Base-by-base conservation (phyloP, 92 coral and sea anemone genomes). In the Parazoanthus darwini region DNA sequence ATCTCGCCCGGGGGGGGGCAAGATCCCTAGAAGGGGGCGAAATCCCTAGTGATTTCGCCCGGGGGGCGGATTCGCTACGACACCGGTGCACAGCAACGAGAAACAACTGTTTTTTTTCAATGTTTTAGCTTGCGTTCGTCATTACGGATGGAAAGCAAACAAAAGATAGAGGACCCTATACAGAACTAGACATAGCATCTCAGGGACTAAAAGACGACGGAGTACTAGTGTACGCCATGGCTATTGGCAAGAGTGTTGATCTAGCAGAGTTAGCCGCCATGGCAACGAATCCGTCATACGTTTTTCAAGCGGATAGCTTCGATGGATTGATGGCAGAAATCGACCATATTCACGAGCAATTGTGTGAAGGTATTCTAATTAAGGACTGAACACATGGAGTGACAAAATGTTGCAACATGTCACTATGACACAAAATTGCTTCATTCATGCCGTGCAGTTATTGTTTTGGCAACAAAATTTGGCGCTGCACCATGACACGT, bases 111-210 rank as follows among this genome's bases (percentile, higher is more conserved):
- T 3, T 48, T 51, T 51, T 7, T 29, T 56, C 15, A 4, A 20
- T 33, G 8, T 14, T 80, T 56, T 33, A 80, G 84, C 10, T 80
- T 33, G 84, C 84, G 42, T 80, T 80, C 44, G 84, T 80, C 84
- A 80, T 80, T 80, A 80, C 84, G 25, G 84, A 80, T 54, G 84
- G 84, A 54, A 6, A 54, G 44, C 84, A 80, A 50, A 80, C 84
- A 29, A 51, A 51, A 13, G 70, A 80, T 25, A 51, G 14, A 20
- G 84, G 84, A 51, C 84, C 84, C 71, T 80, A 0, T 33, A 80
- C 84, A 51, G 44, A 51, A 14, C 36, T 80, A 46, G 3, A 29
- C n/a, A 56, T 80, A 25, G 84, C 84, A 6, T 80, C 84, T 71
- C 67, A 80, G 70, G 84, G 70, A 51, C 70, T 80, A 4, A 80